Percentiles rank a stretch among this genome's conserved stretches.
Conservation (phyloP, 2,888 invertebrate genomes). For the Apamea sordens region DNA sequence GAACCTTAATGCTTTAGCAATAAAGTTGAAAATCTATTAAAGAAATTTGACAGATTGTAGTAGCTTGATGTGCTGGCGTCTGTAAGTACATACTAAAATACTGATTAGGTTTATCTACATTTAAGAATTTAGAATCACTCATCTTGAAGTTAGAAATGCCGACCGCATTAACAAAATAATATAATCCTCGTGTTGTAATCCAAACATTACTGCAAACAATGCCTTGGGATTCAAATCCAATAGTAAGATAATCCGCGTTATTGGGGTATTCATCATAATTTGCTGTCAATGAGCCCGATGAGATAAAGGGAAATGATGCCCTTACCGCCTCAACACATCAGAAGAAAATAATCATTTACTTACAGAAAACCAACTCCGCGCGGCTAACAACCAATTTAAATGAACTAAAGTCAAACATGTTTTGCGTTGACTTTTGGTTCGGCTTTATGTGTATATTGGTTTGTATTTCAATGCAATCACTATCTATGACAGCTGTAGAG, state of each 20-base stretch:
- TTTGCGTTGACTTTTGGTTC: not conserved
- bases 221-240: slow-evolving; percentile 7
- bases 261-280: slow-evolving; percentile 60
- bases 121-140: not conserved
- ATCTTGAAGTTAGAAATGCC: slow-evolving; percentile 3
- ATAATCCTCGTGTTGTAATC: not conserved
- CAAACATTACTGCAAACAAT: slow-evolving; percentile 15
- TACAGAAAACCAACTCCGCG: slow-evolving; percentile 23
- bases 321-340: not conserved
- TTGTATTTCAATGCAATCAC: not conserved
- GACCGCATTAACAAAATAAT: not conserved
- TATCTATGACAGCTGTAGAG: not conserved
- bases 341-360: not conserved
- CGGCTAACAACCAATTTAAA: not conserved
- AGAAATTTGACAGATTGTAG: no score
- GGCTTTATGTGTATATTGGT: not conserved
- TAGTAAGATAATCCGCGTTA: slow-evolving; percentile 39
- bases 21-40: no score
- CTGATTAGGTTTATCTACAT: no score
- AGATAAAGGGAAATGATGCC: slow-evolving; percentile 49
- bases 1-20: no score
- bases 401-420: not conserved
- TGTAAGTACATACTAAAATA: no score
- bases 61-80: no score
- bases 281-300: slow-evolving; percentile 55